These are phyloP conservation scores for Todiramphus chloris DNA, from an alignment of 2,113 vertebrate species.

Conservation along the genomic window DNA sequence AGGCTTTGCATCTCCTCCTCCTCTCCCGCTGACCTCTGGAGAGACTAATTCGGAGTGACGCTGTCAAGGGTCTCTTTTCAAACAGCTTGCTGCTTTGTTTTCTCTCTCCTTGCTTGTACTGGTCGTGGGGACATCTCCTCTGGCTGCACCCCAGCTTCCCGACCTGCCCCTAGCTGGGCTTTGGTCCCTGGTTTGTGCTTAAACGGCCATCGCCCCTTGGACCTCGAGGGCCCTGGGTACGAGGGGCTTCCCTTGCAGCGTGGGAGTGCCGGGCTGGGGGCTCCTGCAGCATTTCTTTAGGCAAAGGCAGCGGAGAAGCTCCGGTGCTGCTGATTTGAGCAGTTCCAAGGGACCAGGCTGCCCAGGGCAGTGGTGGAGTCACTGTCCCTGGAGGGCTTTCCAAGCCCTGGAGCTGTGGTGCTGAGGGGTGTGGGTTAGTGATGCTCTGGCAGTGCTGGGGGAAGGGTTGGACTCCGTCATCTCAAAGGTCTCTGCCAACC, in stretches of 20 bases:
- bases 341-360: not conserved
- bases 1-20: conserved; percentile 31
- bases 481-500: not conserved
- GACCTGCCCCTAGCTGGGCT: not conserved
- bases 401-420: not conserved
- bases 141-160: not conserved
- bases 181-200: not conserved
- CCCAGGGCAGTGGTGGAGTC: not conserved
- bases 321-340: not conserved
- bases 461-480: not conserved
- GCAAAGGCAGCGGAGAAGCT: not conserved
- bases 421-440: not conserved
- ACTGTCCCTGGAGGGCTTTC: not conserved
- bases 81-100: not conserved
- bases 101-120: not conserved
- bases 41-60: not conserved
- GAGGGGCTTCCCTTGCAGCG: not conserved
- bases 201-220: not conserved
- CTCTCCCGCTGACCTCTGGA: not conserved
- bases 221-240: accelerated
- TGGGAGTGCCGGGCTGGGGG: accelerated
- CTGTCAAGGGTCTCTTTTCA: not conserved
- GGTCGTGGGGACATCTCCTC: accelerated
- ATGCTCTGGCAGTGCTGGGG: not conserved
- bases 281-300: not conserved